phyloP scores from a whole-genome alignment of 1,140 invertebrate genomes.

The Zaprionus inermis region DNA sequence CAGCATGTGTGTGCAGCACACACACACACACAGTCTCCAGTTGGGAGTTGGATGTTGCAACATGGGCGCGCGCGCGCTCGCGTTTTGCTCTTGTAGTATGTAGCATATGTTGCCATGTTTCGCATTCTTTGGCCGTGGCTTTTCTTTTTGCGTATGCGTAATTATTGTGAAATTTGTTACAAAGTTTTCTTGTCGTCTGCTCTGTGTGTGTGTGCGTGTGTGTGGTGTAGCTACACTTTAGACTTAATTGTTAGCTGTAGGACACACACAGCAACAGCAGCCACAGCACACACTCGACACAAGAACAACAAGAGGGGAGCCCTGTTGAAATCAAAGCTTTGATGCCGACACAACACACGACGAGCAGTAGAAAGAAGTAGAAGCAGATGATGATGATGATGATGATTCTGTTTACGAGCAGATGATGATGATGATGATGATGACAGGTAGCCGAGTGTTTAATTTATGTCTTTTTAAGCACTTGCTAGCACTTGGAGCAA shows the following conservation, averaged over 20 bases:
- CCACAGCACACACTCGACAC: slow-evolving; percentile 62
- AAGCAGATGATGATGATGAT: slow-evolving; percentile 29
- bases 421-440: slow-evolving; percentile 65
- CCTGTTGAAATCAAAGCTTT: slow-evolving; percentile 82
- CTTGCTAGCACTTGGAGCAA: slow-evolving; percentile 59
- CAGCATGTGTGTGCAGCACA: slow-evolving; percentile 3
- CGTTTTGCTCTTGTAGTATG: not conserved
- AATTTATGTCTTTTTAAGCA: slow-evolving; percentile 83
- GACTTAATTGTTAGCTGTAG: slow-evolving; percentile 81
- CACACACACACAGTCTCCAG: no score
- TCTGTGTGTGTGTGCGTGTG: slow-evolving; percentile 34
- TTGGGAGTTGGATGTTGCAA: slow-evolving; percentile 27
- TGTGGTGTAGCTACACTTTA: slow-evolving; percentile 57
- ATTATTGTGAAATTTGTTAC: slow-evolving; percentile 61
- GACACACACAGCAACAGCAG: slow-evolving; percentile 56
- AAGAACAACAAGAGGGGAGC: slow-evolving; percentile 57
- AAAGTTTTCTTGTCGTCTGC: slow-evolving; percentile 57
- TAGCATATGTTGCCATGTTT: slow-evolving; percentile 33
- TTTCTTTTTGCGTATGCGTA: slow-evolving; percentile 46
- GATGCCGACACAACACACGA: slow-evolving; percentile 67
- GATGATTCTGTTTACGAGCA: slow-evolving; percentile 22
- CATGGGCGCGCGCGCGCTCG: not conserved
- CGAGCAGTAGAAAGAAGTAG: not conserved
- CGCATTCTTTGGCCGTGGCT: slow-evolving; percentile 12
- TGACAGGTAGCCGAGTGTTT: slow-evolving; percentile 80